These are phyloP conservation scores for Aspidiotus destructor DNA, from an alignment of 2,888 invertebrate genomes.

Conservation along the genomic window DNA sequence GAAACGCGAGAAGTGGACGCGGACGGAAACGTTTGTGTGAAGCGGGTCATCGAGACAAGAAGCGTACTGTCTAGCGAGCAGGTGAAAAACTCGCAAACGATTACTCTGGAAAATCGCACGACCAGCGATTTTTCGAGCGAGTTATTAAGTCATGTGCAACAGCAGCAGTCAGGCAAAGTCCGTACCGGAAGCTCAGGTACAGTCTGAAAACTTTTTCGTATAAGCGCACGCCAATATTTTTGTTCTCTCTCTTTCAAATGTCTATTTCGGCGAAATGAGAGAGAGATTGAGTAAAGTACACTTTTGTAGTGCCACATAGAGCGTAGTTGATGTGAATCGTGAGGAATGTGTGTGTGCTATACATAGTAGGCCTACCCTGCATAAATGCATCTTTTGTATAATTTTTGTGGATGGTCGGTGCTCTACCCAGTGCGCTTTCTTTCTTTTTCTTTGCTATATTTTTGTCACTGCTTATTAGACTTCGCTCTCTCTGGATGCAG, in stretches of 20 bases:
- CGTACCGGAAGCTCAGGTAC: conserved; percentile 1
- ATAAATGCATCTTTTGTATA: neutral
- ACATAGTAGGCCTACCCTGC: neutral
- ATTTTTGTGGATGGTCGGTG: too few species aligned
- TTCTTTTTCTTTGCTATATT: too few species aligned
- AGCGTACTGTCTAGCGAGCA: conserved; percentile 43
- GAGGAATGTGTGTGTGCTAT: too few species aligned
- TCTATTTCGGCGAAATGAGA: too few species aligned
- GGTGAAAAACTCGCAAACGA: conserved; percentile 7
- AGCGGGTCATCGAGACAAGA: conserved; percentile 45
- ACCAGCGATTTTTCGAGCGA: neutral
- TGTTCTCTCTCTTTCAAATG: neutral
- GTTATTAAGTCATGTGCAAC: neutral
- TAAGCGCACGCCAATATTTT: conserved; percentile 1
- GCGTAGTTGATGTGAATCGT: too few species aligned
- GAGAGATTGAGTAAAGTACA: too few species aligned
- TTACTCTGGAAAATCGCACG: conserved; percentile 3
- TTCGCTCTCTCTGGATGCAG: too few species aligned
- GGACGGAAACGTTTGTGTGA: conserved; percentile 48
- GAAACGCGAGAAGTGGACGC: conserved; percentile 47
- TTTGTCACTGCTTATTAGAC: too few species aligned
- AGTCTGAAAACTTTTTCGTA: neutral
- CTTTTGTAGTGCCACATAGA: too few species aligned
- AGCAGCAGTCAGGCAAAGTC: neutral
- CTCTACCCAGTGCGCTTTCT: too few species aligned